Evolutionary conservation across 1,140 invertebrate genomes (phyloP).

Genomic region (Zaprionus nigranus): DNA sequence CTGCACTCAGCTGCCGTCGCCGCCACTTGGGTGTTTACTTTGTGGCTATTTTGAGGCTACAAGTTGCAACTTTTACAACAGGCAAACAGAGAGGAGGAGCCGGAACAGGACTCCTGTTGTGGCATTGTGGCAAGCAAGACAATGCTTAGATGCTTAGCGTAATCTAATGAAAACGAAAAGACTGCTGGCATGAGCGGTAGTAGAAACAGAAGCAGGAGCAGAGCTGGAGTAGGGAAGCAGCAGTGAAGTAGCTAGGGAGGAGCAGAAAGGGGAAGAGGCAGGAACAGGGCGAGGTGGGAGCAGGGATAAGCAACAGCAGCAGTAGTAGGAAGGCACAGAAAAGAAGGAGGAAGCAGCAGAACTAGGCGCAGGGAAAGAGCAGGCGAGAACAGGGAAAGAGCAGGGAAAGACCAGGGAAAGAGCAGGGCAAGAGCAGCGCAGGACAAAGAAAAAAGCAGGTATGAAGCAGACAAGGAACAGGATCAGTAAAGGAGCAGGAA

Average conservation of each 20-base stretch:
- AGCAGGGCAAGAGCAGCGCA: too few species aligned
- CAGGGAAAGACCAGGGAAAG: too few species aligned
- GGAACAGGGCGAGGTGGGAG: not conserved
- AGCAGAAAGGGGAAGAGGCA: not conserved
- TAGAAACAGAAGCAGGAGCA: not conserved
- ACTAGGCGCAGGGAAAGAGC: too few species aligned
- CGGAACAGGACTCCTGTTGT: not conserved
- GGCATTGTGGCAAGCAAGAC: not conserved
- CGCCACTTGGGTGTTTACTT: constrained; percentile 78
- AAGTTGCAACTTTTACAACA: constrained; percentile 76
- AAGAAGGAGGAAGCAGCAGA: too few species aligned
- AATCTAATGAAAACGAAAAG: constrained; percentile 79
- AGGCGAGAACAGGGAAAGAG: too few species aligned
- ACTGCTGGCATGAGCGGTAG: not conserved
- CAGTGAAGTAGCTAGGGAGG: not conserved
- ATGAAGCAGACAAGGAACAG: too few species aligned
- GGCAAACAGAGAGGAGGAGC: not conserved
- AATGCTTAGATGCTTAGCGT: constrained; percentile 55
- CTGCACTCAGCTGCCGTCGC: constrained; percentile 24
- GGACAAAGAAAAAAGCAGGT: too few species aligned
- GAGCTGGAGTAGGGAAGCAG: not conserved
- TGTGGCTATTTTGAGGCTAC: constrained; percentile 82
- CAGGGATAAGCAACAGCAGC: too few species aligned
- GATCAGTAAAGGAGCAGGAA: too few species aligned
- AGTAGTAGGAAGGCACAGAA: too few species aligned